A percentile compares a stretch with the other conserved stretches of the same genome.
Evolutionary conservation across 2,888 invertebrate genomes (phyloP).

Genomic region (Sarcophaga carnaria): DNA sequence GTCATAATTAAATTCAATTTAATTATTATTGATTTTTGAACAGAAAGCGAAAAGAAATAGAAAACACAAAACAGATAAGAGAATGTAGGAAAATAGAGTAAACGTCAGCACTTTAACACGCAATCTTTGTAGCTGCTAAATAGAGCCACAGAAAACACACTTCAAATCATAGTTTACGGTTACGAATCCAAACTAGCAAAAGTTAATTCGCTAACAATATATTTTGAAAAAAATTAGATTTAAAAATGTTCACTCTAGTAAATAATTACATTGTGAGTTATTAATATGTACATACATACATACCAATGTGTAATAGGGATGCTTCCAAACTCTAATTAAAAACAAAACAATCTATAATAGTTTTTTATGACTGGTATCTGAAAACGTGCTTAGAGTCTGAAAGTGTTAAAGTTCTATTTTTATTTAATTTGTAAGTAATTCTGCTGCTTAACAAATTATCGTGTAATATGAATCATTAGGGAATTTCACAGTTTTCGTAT

Average conservation of each 20-base stretch:
- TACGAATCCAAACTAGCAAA: too few relatives aligned
- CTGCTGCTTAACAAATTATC: neutral
- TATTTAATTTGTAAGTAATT: neutral
- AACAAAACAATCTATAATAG: neutral
- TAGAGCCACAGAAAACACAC: too few relatives aligned
- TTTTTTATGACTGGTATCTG: neutral
- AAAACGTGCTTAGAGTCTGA: neutral
- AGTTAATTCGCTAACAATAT: too few relatives aligned
- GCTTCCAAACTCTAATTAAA: neutral
- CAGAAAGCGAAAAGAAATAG: conserved; percentile 33
- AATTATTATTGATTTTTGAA: conserved; percentile 59
- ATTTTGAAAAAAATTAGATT: too few relatives aligned
- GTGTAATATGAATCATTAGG: conserved; percentile 29
- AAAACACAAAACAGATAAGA: neutral
- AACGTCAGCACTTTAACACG: neutral
- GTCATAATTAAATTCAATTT: conserved; percentile 62
- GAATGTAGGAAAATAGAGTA: neutral
- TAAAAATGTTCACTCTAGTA: too few relatives aligned
- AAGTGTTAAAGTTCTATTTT: neutral
- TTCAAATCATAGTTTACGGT: too few relatives aligned
- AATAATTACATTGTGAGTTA: too few relatives aligned
- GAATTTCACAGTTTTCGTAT: conserved; percentile 38
- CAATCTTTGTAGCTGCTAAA: neutral
- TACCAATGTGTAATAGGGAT: too few relatives aligned
- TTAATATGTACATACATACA: too few relatives aligned